phyloP scores from a whole-genome alignment of 2,113 vertebrate genomes.

The Elaphurus davidianus region DNA sequence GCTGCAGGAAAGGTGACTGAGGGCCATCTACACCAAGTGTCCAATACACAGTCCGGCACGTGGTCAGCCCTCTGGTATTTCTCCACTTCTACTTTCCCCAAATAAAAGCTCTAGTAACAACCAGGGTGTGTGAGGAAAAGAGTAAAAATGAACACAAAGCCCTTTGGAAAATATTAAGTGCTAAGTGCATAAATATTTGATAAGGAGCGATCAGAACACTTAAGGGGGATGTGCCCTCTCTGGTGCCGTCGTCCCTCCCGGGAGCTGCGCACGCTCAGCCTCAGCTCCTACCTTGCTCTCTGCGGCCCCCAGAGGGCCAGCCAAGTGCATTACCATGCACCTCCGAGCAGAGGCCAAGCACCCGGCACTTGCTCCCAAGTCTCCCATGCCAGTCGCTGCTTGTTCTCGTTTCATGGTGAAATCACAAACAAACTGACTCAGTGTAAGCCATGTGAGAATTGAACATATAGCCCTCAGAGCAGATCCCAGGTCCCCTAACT shows the following conservation, averaged over 20 bases:
- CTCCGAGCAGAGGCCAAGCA: background rate
- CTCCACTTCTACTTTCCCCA: background rate
- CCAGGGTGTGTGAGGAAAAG: background rate
- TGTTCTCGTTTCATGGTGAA: background rate
- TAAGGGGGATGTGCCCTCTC: background rate
- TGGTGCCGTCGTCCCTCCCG: background rate
- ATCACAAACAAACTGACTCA: background rate
- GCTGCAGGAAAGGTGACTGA: background rate
- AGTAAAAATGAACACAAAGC: background rate
- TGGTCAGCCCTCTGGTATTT: background rate
- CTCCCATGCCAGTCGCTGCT: background rate
- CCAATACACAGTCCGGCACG: fast-evolving
- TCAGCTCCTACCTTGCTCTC: background rate
- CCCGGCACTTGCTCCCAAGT: fast-evolving
- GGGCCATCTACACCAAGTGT: fast-evolving
- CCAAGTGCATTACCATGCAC: too few relatives aligned
- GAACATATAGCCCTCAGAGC: background rate
- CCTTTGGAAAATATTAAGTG: constrained; percentile 29
- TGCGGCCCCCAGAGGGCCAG: background rate
- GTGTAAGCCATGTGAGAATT: background rate
- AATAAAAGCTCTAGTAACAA: background rate
- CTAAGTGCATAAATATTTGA: constrained; percentile 48
- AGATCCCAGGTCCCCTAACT: background rate
- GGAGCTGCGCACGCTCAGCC: fast-evolving
- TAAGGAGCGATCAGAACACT: background rate